These are phyloP conservation scores for Diabrotica balteata DNA, from an alignment of 2,888 invertebrate species.

Conservation along the genomic window DNA sequence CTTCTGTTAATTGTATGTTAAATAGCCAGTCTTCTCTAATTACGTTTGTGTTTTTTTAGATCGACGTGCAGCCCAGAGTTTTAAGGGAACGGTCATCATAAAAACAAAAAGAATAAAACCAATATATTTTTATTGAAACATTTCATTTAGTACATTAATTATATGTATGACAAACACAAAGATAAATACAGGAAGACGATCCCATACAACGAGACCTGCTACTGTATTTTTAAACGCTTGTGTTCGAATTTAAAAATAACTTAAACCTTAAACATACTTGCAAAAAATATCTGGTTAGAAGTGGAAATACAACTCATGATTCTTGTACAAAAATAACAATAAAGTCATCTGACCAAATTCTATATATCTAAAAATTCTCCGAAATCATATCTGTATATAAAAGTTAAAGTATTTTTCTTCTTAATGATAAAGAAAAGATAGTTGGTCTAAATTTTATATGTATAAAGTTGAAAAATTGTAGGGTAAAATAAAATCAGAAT, in stretches of 20 bases:
- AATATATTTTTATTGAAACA: conserved; percentile 59
- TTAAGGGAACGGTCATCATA: conserved; percentile 1
- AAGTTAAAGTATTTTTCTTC: not conserved
- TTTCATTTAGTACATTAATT: conserved; percentile 57
- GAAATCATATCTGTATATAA: too few species aligned
- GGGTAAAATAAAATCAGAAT: conserved; percentile 1
- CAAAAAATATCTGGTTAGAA: conserved; percentile 35
- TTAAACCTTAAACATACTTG: conserved; percentile 48
- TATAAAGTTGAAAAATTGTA: conserved; percentile 2
- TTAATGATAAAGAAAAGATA: conserved; percentile 1
- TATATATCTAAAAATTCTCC: too few species aligned
- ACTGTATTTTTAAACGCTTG: conserved; percentile 36
- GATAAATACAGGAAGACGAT: conserved; percentile 31
- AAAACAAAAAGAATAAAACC: conserved; percentile 44
- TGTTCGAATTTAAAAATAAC: conserved; percentile 51
- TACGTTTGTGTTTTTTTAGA: too few species aligned
- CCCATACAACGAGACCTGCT: conserved; percentile 56
- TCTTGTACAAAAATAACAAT: not conserved
- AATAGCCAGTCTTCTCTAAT: too few species aligned
- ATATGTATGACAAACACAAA: conserved; percentile 59
- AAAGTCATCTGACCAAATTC: too few species aligned
- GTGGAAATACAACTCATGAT: conserved; percentile 13
- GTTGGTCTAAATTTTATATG: not conserved
- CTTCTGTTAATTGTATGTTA: too few species aligned
- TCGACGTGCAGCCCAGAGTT: not conserved